A percentile compares a stretch with the other conserved stretches of the same genome.
Conservation (phyloP, 2,888 invertebrate genomes). For the Drosophila kokeensis region DNA sequence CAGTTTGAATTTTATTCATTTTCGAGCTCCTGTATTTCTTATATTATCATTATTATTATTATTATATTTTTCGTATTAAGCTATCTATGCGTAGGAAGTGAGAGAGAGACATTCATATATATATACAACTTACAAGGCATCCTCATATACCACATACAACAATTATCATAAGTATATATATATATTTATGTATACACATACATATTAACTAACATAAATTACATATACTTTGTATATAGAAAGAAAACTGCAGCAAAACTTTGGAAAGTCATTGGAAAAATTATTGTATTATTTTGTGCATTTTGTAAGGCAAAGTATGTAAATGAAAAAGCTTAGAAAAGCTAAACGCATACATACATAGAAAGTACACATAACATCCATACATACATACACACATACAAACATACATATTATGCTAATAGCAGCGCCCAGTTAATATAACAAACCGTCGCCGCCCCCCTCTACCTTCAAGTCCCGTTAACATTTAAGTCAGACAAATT, state of each 20-base stretch:
- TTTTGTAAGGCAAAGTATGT: conserved; percentile 66
- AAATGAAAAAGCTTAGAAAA: conserved; percentile 37
- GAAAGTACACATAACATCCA: conserved; percentile 34
- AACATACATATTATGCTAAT: conserved; percentile 50
- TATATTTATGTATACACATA: conserved; percentile 39
- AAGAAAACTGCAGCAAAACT: conserved; percentile 52
- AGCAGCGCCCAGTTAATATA: conserved; percentile 59
- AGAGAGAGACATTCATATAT: conserved; percentile 38
- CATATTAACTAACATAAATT: conserved; percentile 35
- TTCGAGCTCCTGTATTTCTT: conserved; percentile 35
- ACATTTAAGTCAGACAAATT: conserved; percentile 47
- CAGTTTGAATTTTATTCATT: conserved; percentile 14
- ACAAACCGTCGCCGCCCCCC: conserved; percentile 18
- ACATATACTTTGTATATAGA: conserved; percentile 65
- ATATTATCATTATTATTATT: conserved; percentile 13
- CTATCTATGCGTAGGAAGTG: conserved; percentile 28
- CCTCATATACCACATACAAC: conserved; percentile 44
- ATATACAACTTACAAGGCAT: conserved; percentile 52
- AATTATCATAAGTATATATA: conserved; percentile 47
- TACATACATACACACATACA: conserved; percentile 30
- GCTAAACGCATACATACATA: conserved; percentile 17
- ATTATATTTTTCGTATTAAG: conserved; percentile 32
- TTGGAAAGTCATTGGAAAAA: conserved; percentile 48
- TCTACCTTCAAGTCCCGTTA: conserved; percentile 41
- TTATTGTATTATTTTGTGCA: conserved; percentile 75